Percentiles rank a stretch among this genome's conserved stretches.
Conservation (phyloP, 2,113 vertebrate species). For the Pithys albifrons region DNA sequence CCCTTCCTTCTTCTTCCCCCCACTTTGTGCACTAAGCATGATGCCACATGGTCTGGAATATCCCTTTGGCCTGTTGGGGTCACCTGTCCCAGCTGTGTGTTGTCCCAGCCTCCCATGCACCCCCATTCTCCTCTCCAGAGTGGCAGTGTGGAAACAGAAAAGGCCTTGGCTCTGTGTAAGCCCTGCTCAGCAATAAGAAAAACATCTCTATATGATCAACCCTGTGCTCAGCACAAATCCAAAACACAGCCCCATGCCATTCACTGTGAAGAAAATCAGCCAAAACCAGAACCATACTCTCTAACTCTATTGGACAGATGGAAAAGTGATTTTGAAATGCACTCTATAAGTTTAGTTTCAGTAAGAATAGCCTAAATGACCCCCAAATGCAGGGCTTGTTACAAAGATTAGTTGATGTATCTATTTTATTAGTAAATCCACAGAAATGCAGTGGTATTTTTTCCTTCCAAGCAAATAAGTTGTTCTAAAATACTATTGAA, state of each 20-base stretch:
- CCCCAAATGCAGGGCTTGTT: neutral
- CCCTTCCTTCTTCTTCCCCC: neutral
- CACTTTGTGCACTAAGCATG: neutral
- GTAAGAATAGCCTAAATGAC: neutral
- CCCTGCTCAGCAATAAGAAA: neutral
- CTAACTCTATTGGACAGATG: neutral
- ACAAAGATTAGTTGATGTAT: neutral
- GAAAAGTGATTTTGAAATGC: neutral
- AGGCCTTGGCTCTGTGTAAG: neutral
- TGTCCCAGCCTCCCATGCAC: neutral
- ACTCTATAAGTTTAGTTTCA: neutral
- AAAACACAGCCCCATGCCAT: neutral
- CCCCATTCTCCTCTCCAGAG: neutral
- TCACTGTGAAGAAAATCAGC: neutral
- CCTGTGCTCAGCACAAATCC: neutral
- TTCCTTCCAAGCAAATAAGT: neutral
- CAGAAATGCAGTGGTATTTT: neutral
- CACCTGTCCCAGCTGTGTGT: neutral
- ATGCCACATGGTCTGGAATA: neutral
- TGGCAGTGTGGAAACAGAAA: neutral
- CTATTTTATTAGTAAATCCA: neutral
- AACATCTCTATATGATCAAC: neutral
- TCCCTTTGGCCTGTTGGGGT: neutral
- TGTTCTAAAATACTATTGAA: neutral
- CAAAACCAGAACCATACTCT: neutral